phyloP scores from a whole-genome alignment of 2,113 vertebrate species.

The Phaethon lepturus region DNA sequence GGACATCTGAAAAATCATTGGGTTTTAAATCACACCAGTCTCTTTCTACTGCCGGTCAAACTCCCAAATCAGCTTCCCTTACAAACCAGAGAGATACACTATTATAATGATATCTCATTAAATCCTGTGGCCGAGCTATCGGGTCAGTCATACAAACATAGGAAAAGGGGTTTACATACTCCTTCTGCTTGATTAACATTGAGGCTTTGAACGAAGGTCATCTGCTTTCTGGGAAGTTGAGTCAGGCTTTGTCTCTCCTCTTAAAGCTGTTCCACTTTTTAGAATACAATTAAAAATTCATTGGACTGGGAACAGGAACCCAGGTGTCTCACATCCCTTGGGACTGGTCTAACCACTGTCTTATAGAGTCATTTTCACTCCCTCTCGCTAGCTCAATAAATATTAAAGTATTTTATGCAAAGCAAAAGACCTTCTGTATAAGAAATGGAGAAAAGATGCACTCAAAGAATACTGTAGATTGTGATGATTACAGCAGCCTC shows the following conservation, averaged over 20 bases:
- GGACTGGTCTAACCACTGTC: not conserved
- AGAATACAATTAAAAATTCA: slow-evolving; percentile 62
- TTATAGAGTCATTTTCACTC: not conserved
- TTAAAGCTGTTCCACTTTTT: slow-evolving; percentile 40
- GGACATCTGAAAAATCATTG: not conserved
- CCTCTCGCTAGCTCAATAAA: slow-evolving; percentile 8
- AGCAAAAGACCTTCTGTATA: not conserved
- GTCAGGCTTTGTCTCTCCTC: slow-evolving; percentile 28
- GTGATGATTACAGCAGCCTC: not conserved
- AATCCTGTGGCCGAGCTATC: not conserved
- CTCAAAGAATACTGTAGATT: not conserved
- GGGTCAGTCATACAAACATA: not conserved
- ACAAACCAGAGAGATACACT: not conserved
- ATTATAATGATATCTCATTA: not conserved
- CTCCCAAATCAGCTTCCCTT: not conserved
- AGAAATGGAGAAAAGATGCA: not conserved
- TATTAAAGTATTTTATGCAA: slow-evolving; percentile 55
- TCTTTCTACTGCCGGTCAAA: not conserved
- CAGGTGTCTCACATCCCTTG: slow-evolving; percentile 31
- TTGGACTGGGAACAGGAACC: not conserved
- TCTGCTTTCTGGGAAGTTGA: not conserved
- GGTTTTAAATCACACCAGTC: not conserved
- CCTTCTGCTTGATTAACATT: not conserved
- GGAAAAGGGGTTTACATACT: not conserved
- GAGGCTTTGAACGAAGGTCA: not conserved